Evolutionary conservation across 2,888 invertebrate genomes (phyloP).

Genomic region (Pherbina coryleti): DNA sequence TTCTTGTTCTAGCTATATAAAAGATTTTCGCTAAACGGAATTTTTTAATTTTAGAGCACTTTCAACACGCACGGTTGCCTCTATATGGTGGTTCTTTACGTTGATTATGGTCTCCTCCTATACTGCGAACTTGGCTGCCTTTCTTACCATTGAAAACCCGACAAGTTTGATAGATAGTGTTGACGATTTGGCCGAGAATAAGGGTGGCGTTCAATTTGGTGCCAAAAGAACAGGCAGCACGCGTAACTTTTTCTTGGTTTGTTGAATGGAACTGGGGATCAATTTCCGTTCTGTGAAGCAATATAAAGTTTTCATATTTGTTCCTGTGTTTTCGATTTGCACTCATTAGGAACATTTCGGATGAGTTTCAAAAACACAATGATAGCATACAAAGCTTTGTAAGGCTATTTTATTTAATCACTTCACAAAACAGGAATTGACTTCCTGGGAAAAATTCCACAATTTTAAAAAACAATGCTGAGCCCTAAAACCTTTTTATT

Average conservation of each 20-base stretch:
- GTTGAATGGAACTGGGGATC: background rate
- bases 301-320: too few relatives aligned
- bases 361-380: too few relatives aligned
- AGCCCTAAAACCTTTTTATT: background rate
- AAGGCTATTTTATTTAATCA: too few relatives aligned
- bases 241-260: conserved; percentile 86
- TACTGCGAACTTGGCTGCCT: conserved; percentile 92
- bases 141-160: conserved; percentile 84
- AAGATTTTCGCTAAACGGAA: background rate
- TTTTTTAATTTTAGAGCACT: conserved; percentile 75
- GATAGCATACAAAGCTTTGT: too few relatives aligned
- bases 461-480: background rate
- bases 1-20: background rate
- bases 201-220: conserved; percentile 87
- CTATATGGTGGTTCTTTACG: conserved; percentile 91
- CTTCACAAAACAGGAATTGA: too few relatives aligned
- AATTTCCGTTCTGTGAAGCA: background rate
- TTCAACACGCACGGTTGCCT: conserved; percentile 87
- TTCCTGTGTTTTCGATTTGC: background rate
- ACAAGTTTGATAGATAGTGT: conserved; percentile 81
- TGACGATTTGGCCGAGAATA: conserved; percentile 82
- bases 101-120: conserved; percentile 84
- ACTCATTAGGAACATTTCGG: background rate
- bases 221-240: conserved; percentile 88
- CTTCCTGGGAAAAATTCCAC: too few relatives aligned